Evolutionary conservation across 2,888 invertebrate genomes (phyloP).

Genomic region (Drosophila pullipes): DNA sequence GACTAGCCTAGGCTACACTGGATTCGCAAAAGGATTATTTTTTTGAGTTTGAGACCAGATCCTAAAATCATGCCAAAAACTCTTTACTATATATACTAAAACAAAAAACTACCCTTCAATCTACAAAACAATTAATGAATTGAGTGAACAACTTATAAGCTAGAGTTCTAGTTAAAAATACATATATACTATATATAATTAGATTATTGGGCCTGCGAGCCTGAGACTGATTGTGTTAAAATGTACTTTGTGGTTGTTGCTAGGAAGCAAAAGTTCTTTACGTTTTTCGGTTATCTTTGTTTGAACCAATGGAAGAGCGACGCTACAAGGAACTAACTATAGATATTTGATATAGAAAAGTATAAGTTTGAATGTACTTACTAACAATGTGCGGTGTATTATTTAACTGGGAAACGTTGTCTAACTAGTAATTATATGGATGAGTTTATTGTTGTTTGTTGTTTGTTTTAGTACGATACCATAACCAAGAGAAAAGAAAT

Average conservation of each 20-base stretch:
- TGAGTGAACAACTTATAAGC: slow-evolving; percentile 57
- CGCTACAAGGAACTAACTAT: slow-evolving; percentile 58
- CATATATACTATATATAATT: not conserved
- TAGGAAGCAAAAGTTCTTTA: slow-evolving; percentile 47
- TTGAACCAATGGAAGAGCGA: slow-evolving; percentile 56
- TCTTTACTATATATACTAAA: not conserved
- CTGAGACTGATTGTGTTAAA: slow-evolving; percentile 43
- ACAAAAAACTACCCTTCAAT: slow-evolving; percentile 20
- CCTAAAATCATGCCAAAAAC: slow-evolving; percentile 32
- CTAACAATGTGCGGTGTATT: slow-evolving; percentile 66
- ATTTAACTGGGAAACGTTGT: slow-evolving; percentile 37
- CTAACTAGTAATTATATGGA: slow-evolving; percentile 15
- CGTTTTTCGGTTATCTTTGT: not conserved
- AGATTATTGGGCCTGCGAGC: slow-evolving; percentile 22
- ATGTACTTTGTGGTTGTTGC: slow-evolving; percentile 27
- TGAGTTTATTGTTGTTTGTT: slow-evolving; percentile 30
- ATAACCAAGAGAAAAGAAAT: slow-evolving; percentile 62
- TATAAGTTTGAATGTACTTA: slow-evolving; percentile 53
- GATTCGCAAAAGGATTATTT: slow-evolving; percentile 21
- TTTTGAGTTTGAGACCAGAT: slow-evolving; percentile 16
- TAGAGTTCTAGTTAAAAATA: slow-evolving; percentile 34
- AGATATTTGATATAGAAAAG: slow-evolving; percentile 28
- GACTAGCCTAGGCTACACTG: slow-evolving; percentile 65
- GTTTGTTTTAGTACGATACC: slow-evolving; percentile 62
- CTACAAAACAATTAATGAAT: slow-evolving; percentile 21